phyloP scores from a whole-genome alignment of 2,797 vertebrate genomes.

The Aselliscus stoliczkanus region DNA sequence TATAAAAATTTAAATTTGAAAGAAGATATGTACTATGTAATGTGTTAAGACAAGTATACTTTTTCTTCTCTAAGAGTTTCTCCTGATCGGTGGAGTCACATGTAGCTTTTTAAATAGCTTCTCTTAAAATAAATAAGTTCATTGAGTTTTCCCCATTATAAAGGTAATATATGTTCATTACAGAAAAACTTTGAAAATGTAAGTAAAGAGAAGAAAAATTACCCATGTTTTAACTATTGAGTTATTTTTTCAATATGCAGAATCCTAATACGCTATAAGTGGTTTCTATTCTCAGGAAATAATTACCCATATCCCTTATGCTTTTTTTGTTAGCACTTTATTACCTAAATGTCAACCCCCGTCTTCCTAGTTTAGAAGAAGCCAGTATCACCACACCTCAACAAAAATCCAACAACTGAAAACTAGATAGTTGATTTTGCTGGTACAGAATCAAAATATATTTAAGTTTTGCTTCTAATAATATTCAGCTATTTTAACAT shows the following conservation, averaged over 20 bases:
- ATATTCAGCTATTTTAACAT: slow-evolving; percentile 69
- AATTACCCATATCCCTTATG: neutral
- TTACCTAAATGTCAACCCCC: neutral
- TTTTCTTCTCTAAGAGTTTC: neutral
- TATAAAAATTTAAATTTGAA: slow-evolving; percentile 38
- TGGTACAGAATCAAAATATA: slow-evolving; percentile 52
- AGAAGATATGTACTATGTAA: neutral
- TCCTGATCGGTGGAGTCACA: neutral
- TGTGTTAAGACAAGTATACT: neutral
- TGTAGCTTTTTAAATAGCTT: neutral
- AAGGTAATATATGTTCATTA: neutral
- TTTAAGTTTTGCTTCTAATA: slow-evolving; percentile 60
- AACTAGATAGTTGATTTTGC: slow-evolving; percentile 43
- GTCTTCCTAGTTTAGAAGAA: slow-evolving; percentile 35
- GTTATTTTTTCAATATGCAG: neutral
- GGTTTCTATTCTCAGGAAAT: slow-evolving; percentile 22
- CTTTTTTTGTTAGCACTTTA: slow-evolving; percentile 28
- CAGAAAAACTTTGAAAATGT: neutral
- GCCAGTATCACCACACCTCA: neutral
- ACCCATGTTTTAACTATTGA: neutral
- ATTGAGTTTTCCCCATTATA: neutral
- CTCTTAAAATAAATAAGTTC: neutral
- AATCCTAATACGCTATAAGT: neutral
- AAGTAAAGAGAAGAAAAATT: slow-evolving; percentile 28
- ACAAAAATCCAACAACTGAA: slow-evolving; percentile 2